Evolutionary conservation across 37 sponge, comb jelly and placozoan species (phyloP).

Genomic region (Bolinopsis microptera): DNA sequence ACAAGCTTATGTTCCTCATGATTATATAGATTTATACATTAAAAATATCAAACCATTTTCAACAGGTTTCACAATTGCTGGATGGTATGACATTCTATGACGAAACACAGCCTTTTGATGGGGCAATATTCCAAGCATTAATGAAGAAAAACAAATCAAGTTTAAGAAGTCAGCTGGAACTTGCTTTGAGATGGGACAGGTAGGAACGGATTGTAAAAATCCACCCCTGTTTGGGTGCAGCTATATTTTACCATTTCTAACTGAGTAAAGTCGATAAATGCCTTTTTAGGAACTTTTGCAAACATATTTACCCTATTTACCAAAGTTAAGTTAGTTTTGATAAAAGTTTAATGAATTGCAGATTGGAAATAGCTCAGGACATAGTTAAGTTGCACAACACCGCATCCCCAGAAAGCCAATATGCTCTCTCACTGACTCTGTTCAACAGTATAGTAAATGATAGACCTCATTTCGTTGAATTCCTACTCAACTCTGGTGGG

Average conservation of each 20-base stretch:
- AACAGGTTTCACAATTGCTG: not conserved
- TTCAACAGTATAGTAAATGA: not conserved
- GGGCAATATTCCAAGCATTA: not conserved
- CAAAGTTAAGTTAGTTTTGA: too few species aligned
- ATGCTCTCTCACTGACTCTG: not conserved
- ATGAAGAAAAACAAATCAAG: constrained; percentile 4
- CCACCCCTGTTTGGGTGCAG: too few species aligned
- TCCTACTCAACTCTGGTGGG: not conserved
- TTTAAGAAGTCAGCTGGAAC: not conserved
- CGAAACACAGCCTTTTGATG: not conserved
- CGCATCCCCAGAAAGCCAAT: not conserved
- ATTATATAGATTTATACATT: too few species aligned
- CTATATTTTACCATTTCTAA: too few species aligned
- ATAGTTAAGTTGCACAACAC: not conserved
- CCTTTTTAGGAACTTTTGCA: too few species aligned
- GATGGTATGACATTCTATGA: not conserved
- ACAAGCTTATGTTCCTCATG: too few species aligned
- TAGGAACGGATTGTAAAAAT: not conserved
- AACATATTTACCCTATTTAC: too few species aligned
- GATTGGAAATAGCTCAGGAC: constrained; percentile 1
- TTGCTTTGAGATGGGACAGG: constrained; percentile 12
- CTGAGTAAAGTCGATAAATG: too few species aligned
- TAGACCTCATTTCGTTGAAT: constrained; percentile 15
- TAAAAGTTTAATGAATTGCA: too few species aligned
- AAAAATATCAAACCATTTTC: too few species aligned